A percentile compares a stretch with the other conserved stretches of the same genome.
Conservation (phyloP, 2,888 invertebrate species). For the Bombyx huttoni region DNA sequence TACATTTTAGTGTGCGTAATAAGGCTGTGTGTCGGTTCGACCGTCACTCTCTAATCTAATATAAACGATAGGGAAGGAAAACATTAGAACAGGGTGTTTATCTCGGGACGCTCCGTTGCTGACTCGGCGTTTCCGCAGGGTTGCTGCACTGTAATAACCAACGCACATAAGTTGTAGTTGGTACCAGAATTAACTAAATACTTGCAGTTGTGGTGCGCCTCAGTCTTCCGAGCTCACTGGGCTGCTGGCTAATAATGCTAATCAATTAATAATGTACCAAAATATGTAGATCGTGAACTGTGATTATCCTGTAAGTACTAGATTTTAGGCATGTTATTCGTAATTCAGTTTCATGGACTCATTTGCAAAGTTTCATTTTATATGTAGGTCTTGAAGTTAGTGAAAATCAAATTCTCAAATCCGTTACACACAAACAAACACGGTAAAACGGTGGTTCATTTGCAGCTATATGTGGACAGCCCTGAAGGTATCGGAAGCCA, state of each 20-base stretch:
- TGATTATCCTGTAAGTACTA: no score
- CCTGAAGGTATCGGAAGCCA: constrained; percentile 2
- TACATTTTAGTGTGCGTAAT: not conserved
- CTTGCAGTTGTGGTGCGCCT: not conserved
- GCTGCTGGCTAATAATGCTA: no score
- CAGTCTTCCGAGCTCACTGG: no score
- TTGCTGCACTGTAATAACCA: not conserved
- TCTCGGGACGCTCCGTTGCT: not conserved
- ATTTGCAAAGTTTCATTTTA: no score
- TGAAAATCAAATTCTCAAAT: no score
- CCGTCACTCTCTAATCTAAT: not conserved
- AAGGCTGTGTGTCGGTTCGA: not conserved
- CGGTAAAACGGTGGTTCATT: not conserved
- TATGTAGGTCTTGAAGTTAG: no score
- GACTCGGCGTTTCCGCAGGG: not conserved
- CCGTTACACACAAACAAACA: no score
- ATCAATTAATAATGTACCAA: no score
- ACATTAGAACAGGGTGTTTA: not conserved
- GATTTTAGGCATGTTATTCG: no score
- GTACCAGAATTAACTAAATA: not conserved
- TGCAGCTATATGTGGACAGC: not conserved
- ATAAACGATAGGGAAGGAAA: constrained; percentile 1
- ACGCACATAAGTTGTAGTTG: no score
- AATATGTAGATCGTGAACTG: no score
- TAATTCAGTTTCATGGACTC: no score